Conservation (phyloP, 2,797 vertebrate genomes). For the Spondyliosoma cantharus region DNA sequence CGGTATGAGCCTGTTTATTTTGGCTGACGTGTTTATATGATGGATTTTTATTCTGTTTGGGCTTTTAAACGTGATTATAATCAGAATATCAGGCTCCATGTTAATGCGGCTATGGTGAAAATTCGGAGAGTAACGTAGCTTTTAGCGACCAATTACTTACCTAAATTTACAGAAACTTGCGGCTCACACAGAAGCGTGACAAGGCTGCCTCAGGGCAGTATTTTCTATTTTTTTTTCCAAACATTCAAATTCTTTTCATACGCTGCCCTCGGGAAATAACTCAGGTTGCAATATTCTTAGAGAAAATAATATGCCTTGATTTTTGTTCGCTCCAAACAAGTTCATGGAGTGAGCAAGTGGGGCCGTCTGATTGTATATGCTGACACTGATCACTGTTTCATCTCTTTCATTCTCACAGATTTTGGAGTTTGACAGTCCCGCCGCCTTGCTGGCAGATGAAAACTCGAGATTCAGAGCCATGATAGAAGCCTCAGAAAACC, state of each 20-base stretch:
- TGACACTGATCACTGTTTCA: constrained; percentile 47
- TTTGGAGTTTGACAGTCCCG: constrained; percentile 86
- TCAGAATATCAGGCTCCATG: too few species aligned
- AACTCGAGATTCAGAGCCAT: constrained; percentile 85
- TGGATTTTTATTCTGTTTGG: too few species aligned
- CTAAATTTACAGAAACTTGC: constrained; percentile 11
- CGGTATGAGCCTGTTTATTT: too few species aligned
- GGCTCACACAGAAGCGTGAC: constrained; percentile 18
- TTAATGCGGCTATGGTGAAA: neutral
- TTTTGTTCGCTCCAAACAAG: constrained; percentile 1
- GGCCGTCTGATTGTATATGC: constrained; percentile 26
- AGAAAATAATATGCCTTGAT: constrained; percentile 30
- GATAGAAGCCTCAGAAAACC: constrained; percentile 81
- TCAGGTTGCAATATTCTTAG: constrained; percentile 19
- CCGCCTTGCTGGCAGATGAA: constrained; percentile 83
- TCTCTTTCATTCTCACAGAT: constrained; percentile 76
- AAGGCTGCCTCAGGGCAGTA: constrained; percentile 26
- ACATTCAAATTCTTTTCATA: constrained; percentile 42
- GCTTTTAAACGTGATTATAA: too few species aligned
- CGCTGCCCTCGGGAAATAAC: constrained; percentile 28
- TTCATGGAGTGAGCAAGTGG: constrained; percentile 15
- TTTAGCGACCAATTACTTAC: neutral
- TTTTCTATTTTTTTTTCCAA: constrained; percentile 15
- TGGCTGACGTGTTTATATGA: too few species aligned
- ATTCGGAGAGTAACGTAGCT: neutral